A percentile compares a stretch with the other conserved stretches of the same genome.
phyloP scores from a whole-genome alignment of 1,140 invertebrate genomes.

The Monomorium pharaonis region DNA sequence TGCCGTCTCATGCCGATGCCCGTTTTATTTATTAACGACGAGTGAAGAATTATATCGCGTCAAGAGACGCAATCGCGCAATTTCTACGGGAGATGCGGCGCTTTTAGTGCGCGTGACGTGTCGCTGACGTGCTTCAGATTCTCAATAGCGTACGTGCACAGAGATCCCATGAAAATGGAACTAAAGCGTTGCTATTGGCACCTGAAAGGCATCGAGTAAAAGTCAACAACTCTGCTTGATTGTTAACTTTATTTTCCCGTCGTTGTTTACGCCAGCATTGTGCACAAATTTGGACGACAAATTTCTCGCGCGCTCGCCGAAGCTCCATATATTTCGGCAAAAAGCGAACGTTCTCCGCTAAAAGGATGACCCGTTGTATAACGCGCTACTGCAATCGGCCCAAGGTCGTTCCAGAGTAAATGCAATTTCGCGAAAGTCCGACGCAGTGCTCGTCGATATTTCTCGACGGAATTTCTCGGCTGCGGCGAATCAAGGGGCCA shows the following conservation, averaged over 20 bases:
- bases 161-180: background rate
- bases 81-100: slow-evolving; percentile 14
- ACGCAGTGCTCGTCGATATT: background rate
- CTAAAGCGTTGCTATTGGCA: background rate
- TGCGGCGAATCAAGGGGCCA: background rate
- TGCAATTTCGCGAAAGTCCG: slow-evolving; percentile 35
- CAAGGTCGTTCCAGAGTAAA: slow-evolving; percentile 23
- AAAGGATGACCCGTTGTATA: background rate
- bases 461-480: slow-evolving; percentile 4
- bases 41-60: slow-evolving; percentile 36
- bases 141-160: background rate
- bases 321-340: background rate
- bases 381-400: slow-evolving; percentile 14
- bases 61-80: background rate
- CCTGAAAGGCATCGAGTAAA: background rate
- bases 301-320: background rate
- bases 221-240: slow-evolving; percentile 9
- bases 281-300: background rate
- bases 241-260: slow-evolving; percentile 13
- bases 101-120: background rate
- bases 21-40: slow-evolving; percentile 38
- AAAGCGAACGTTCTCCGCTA: background rate
- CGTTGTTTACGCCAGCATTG: background rate
- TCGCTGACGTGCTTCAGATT: background rate
- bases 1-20: background rate